Evolutionary conservation across 2,797 vertebrate genomes (phyloP).

Genomic region (Falco novaeseelandiae): DNA sequence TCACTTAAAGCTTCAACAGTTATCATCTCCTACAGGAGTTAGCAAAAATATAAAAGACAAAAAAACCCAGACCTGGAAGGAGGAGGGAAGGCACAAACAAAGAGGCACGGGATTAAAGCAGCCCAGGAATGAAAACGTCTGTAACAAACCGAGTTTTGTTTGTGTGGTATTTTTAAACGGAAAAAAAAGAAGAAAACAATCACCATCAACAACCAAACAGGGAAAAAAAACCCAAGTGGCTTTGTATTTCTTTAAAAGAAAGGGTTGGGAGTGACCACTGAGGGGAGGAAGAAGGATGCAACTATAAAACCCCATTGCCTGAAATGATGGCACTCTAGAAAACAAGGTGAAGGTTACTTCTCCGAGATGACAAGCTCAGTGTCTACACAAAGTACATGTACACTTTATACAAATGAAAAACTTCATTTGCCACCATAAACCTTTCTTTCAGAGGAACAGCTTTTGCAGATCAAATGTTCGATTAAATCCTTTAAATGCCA

Average conservation of each 20-base stretch:
- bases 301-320: slow-evolving; percentile 67
- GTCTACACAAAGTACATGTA: slow-evolving; percentile 74
- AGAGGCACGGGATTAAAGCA: slow-evolving; percentile 62
- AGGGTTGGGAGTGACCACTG: neutral
- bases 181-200: neutral
- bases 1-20: slow-evolving; percentile 77
- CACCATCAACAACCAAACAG: neutral
- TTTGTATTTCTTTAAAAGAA: neutral
- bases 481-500: slow-evolving; percentile 68
- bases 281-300: slow-evolving; percentile 42
- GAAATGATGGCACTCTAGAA: slow-evolving; percentile 72
- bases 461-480: slow-evolving; percentile 72
- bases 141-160: slow-evolving; percentile 24
- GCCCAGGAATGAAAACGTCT: slow-evolving; percentile 65
- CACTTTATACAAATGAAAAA: slow-evolving; percentile 75
- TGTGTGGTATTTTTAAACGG: neutral
- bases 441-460: slow-evolving; percentile 70
- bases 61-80: slow-evolving; percentile 48
- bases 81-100: slow-evolving; percentile 57
- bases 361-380: slow-evolving; percentile 70
- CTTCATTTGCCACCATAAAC: slow-evolving; percentile 73
- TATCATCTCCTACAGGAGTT: slow-evolving; percentile 65
- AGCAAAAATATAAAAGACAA: slow-evolving; percentile 69
- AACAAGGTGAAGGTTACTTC: slow-evolving; percentile 64
- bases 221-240: neutral